Evolutionary conservation across 37 sponge, comb jelly and placozoan genomes (phyloP).

Genomic region (Theonella swinhoei): DNA sequence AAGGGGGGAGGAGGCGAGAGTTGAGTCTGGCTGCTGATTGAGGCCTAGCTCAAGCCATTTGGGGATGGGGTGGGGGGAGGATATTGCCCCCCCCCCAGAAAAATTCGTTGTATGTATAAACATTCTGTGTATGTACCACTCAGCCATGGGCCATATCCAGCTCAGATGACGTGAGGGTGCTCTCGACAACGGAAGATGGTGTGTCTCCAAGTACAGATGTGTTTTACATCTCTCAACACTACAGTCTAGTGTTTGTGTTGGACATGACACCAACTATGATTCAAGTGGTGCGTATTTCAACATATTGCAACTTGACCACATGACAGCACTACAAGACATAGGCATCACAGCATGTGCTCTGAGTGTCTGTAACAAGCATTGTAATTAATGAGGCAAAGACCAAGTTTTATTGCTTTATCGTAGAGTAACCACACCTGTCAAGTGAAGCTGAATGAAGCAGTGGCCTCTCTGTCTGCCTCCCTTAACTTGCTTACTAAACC

Average conservation of each 20-base stretch:
- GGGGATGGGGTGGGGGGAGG: no score
- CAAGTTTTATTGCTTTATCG: not conserved
- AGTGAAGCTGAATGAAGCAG: slow-evolving; percentile 63
- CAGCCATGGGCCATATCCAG: not conserved
- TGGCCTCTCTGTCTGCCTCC: slow-evolving; percentile 24
- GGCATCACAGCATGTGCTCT: no score
- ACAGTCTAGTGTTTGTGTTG: slow-evolving; percentile 76
- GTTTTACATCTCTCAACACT: slow-evolving; percentile 53
- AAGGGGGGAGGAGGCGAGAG: no score
- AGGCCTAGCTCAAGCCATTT: no score
- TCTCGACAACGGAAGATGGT: not conserved
- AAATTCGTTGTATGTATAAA: no score
- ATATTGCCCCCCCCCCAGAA: no score
- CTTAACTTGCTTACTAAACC: slow-evolving; percentile 56
- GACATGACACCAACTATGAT: slow-evolving; percentile 75
- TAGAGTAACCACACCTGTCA: slow-evolving; percentile 54
- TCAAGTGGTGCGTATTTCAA: slow-evolving; percentile 55
- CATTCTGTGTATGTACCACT: no score
- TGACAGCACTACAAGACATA: no score
- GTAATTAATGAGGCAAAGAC: not conserved
- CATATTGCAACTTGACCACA: not conserved
- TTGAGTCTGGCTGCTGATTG: no score
- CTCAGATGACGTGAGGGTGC: slow-evolving; percentile 6
- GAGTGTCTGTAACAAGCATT: not conserved
- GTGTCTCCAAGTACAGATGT: slow-evolving; percentile 35